Evolutionary conservation across 2,113 vertebrate species (phyloP), one percentile per base, ranked within the genome.

Genomic region (Tetraodon nigroviridis): DNA sequence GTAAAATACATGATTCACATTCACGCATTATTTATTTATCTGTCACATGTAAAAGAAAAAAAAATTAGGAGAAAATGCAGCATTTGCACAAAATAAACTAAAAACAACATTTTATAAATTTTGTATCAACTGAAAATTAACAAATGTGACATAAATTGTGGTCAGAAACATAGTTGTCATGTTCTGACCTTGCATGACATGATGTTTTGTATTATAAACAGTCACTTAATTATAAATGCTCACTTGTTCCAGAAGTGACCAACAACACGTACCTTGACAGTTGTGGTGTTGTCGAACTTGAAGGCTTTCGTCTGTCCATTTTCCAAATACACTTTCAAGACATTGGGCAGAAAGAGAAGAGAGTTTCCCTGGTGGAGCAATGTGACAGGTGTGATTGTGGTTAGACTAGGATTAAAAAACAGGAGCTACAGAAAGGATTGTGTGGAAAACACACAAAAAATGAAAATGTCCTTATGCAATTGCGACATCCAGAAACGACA

Each of bases 231-330:
- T 46, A 46, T 3, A 46, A 46, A 46, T 46, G 44, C 5, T 46
- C 44, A 46, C 15, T n/a, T 46, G 6, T 46, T 46, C 15, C 15
- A 16, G 7, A 16, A 46, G 15, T 6, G 44, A 46, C n/a, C n/a
- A n/a, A 46, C 7, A 46, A 42, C 29, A 29, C 40, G 45, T 90
- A 98, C 96, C 95, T 99, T 99, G 58, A 98, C 94, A 1, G 95
- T 94, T 52, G 97, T 99, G 80, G 87, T 92, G 6, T 78, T 87
- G 69, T 96, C 93, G 64, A 97, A 98, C 79, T 94, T 94, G 90
- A 99, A 99, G 17, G 97, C 97, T 83, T 99, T 99, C 1, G 97
- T 99, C 87, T 99, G 97, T 61, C 97, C 96, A 0, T 99, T 99
- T 89, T 99, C 97, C 81, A 99, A 80, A 82, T 99, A 99, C 1